Evolutionary conservation across 2,888 invertebrate species (phyloP).

Genomic region (Strigamia crassipes): DNA sequence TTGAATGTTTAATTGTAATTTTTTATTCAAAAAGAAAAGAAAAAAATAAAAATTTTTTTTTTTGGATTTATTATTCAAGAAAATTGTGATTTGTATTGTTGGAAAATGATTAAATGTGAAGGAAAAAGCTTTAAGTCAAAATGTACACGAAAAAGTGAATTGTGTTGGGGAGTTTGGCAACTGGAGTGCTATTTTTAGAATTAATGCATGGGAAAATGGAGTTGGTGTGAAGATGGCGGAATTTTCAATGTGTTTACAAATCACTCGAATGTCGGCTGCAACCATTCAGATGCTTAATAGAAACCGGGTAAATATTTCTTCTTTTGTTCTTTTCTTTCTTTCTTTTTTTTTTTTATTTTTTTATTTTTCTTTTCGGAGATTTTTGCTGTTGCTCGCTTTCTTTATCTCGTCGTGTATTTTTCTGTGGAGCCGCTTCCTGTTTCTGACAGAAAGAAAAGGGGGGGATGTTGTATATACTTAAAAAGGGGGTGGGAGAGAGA

Average conservation of each 20-base stretch:
- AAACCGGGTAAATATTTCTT: constrained; percentile 1
- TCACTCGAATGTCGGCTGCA: not conserved
- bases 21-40: not conserved
- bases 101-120: too few relatives aligned
- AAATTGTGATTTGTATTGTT: too few relatives aligned
- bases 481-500: not conserved
- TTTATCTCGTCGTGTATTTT: not conserved
- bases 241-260: constrained; percentile 35
- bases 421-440: constrained; percentile 1
- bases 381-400: not conserved
- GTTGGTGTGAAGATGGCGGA: constrained; percentile 40
- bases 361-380: not conserved
- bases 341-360: not conserved
- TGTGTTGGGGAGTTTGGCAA: constrained; percentile 1
- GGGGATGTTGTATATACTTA: constrained; percentile 22
- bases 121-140: not conserved
- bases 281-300: constrained; percentile 20
- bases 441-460: not conserved
- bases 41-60: too few relatives aligned
- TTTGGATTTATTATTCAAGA: too few relatives aligned
- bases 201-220: constrained; percentile 42
- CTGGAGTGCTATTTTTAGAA: constrained; percentile 24
- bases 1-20: not conserved
- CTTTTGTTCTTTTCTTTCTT: not conserved
- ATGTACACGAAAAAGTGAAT: not conserved